Evolutionary conservation across 37 sponge, comb jelly and placozoan species (phyloP), one percentile per base, ranked within the genome.

Genomic region (Geodia barretti): DNA sequence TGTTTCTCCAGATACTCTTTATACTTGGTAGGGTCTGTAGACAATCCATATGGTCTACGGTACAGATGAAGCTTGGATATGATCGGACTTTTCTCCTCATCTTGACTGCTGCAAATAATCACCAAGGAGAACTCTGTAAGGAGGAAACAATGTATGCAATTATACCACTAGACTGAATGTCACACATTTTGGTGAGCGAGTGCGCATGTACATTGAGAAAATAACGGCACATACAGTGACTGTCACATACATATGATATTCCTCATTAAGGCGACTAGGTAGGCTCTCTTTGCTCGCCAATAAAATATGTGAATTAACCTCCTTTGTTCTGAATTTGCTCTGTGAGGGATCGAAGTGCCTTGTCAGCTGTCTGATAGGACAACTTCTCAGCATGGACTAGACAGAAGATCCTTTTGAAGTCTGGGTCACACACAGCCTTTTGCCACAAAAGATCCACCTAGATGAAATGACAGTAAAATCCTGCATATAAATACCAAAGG

Each of bases 371-470:
- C 39, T 85, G 86, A 64, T 89, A 88, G 19, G 93, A 82, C 29
- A 93, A 79, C 28, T 74, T 81, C 62, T 89, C 85, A 58, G 89
- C 93, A 83, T 84, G 81, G 14, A 86, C 89, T 4, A 93, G 76
- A 35, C 89, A 89, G 39, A 86, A 93, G 19, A 89, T 79, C 0
- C 89, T 70, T 28, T 66, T 85, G 59, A 68, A 67, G 20, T 62
- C 68, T 21, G 89, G 89, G 61, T 93, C 93, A 33, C 64, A 40
- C 3, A 88, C 41, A 20, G 93, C 93, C 79, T 90, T 77, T 67
- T 39, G 71, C 86, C 89, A 93, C 39, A 93, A 54, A n/a, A 93
- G 62, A 40, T n/a, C 61, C 39, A 89, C 82, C 91, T 91, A 43
- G 33, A 59, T 25, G 3, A 30, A 38, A 60, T 8, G n/a, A 72